A percentile compares a stretch with the other conserved stretches of the same genome.
These are phyloP conservation scores for Hipparchia semele DNA, from an alignment of 2,888 invertebrate species.

Conservation along the genomic window DNA sequence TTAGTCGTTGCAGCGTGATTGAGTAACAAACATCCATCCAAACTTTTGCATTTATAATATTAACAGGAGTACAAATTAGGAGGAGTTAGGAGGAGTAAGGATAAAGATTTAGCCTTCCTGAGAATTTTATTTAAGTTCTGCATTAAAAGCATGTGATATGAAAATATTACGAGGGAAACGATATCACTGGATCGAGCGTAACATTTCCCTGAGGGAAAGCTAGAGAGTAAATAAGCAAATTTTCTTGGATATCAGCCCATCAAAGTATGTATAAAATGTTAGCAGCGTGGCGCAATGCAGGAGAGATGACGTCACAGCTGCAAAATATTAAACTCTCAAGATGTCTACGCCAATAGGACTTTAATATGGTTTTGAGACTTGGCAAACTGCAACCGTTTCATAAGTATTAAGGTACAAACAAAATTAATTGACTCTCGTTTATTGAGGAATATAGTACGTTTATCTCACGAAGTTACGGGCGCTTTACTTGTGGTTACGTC, in stretches of 20 bases:
- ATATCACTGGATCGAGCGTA: constrained; percentile 34
- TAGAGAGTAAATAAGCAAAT: constrained; percentile 46
- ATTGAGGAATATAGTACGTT: no score
- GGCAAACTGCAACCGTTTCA: constrained; percentile 39
- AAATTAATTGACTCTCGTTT: constrained; percentile 3
- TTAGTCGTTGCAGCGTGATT: no score
- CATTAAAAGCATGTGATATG: background rate
- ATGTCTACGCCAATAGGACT: constrained; percentile 38
- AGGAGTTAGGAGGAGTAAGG: background rate
- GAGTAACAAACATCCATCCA: no score
- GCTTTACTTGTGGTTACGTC: no score
- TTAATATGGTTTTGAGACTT: constrained; percentile 41
- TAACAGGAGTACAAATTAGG: no score
- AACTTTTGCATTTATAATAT: no score
- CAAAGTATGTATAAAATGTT: constrained; percentile 45
- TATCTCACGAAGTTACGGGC: no score
- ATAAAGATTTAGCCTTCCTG: background rate
- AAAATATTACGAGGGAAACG: constrained; percentile 26
- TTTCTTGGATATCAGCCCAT: constrained; percentile 46
- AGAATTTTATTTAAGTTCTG: background rate
- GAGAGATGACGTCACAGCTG: constrained; percentile 42
- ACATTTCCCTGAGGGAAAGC: constrained; percentile 41
- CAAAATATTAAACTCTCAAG: constrained; percentile 42
- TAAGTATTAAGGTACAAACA: constrained; percentile 30
- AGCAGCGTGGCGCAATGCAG: constrained; percentile 45